Base-by-base conservation (phyloP, 2,888 invertebrate genomes). In the Erebia ligea region DNA sequence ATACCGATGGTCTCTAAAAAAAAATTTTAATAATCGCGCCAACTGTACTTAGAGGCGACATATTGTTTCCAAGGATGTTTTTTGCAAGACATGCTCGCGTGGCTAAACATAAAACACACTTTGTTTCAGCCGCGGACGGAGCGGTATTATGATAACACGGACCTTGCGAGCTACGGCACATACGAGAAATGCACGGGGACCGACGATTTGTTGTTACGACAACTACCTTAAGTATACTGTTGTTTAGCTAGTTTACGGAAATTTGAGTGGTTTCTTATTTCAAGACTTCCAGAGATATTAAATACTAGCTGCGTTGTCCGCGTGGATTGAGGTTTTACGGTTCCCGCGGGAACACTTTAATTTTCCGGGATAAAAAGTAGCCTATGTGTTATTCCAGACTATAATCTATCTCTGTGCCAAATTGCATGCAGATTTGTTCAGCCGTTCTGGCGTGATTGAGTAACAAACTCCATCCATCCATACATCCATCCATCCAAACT, bases 71-170 rank as follows among this genome's bases (percentile, higher is more conserved):
- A 67, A 70, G 70, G 56, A 64, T 68, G 72, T 59, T 70, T 70
- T 72, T 74, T 59, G 72, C 64, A 59, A 54, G 70, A 71, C 59
- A 57, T 65, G 61, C 68, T 67, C 59, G 67, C 72, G 72, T 67
- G 67, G 65, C 65, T 67, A 70, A 74, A 67, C 69, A 72, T 65
- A 74, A 74, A 67, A 74, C 70, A 70, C 40, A 65, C 68, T 48
- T 65, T 67, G 66, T 64, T 69, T 50, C 50, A 61, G 56, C 25
- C 59, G 59, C 62, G 67, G 65, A 72, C 62, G 68, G 50, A 61
- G 61, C 64, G 4, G 52, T 68, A 62, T 74, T 74, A 68, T 74
- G 66, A 66, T 66, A 68, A 71, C 63, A 72, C n/a, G 61, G 54
- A 21, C 68, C 67, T 69, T 69, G 69, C 65, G 52, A 45, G 45